Base-by-base conservation (phyloP, 2,888 invertebrate species). In the Osmoderma eremita region DNA sequence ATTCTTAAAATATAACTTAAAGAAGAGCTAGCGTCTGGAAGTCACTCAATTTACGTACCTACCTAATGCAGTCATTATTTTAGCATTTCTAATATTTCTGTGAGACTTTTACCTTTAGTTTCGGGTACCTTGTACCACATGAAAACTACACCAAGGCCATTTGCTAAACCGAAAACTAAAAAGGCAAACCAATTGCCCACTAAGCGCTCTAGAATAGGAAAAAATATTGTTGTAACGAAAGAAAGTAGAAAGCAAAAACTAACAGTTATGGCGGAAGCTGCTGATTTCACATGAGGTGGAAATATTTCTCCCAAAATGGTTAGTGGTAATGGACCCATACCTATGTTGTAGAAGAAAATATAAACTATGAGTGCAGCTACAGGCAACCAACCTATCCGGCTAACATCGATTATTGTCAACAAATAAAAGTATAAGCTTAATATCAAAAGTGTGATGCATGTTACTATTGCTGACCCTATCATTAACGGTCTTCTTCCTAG, bases 261-360 rank as follows among this genome's bases (percentile, higher is more conserved):
- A 0, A 93, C 90, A 0, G 91, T 90, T 0, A 93, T 84, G 0
- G 91, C 88, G 0, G 91, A 88, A 0, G 91, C 91, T 13, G 87
- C 83, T 0, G 90, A 88, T 79, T 92, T 91, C 1, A 92, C 90
- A 72, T 91, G 89, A 0, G 89, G 83, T 38, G 94, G 88, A 79
- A 94, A 89, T 80, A 93, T 86, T 79, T 93, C 93, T 0, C 91
- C 89, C 85, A 92, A 87, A 39, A 93, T 88, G 0, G 91, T 89
- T 91, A 92, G 92, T 0, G 91, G 90, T 24, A 93, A 79, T 0
- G 92, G 90, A 4, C 94, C 92, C 58, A 90, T 87, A 0, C 88
- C 92, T 75, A 89, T 84, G 80, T 91, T 90, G 82, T 92, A 93
- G 0, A 89, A 87, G 58, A 88, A 82, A 68, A 92, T 91, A 82